These are phyloP conservation scores for Brachypodius melanocephalos DNA, from an alignment of 2,113 vertebrate species.

Conservation along the genomic window DNA sequence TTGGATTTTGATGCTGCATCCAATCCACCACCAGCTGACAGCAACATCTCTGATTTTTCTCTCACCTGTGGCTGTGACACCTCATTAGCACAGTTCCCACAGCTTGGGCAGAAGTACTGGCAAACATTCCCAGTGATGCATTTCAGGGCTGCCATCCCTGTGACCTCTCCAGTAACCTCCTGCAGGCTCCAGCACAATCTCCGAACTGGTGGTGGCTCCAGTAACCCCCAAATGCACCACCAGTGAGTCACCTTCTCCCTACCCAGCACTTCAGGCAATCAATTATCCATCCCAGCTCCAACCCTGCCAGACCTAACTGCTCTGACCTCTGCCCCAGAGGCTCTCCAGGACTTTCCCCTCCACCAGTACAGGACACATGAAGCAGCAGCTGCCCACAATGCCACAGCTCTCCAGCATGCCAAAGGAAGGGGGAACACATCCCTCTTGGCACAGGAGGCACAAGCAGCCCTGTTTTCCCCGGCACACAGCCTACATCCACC, in stretches of 20 bases:
- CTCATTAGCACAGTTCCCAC: not conserved
- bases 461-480: not conserved
- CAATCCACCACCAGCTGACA: not conserved
- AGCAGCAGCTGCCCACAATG: not conserved
- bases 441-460: not conserved
- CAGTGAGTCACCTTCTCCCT: not conserved
- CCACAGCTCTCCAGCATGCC: not conserved
- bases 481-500: not conserved
- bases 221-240: not conserved
- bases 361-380: not conserved
- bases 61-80: not conserved
- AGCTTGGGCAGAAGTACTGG: not conserved
- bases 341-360: not conserved
- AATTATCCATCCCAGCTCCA: not conserved
- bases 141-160: not conserved
- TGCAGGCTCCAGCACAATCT: rapidly evolving
- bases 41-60: not conserved
- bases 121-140: rapidly evolving
- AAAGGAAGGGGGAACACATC: not conserved
- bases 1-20: not conserved
- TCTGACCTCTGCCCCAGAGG: not conserved
- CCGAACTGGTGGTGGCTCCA: not conserved
- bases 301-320: not conserved
- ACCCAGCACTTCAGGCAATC: not conserved
- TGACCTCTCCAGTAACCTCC: not conserved